Conservation (phyloP, 2,888 invertebrate genomes). For the Parnassius glacialis region DNA sequence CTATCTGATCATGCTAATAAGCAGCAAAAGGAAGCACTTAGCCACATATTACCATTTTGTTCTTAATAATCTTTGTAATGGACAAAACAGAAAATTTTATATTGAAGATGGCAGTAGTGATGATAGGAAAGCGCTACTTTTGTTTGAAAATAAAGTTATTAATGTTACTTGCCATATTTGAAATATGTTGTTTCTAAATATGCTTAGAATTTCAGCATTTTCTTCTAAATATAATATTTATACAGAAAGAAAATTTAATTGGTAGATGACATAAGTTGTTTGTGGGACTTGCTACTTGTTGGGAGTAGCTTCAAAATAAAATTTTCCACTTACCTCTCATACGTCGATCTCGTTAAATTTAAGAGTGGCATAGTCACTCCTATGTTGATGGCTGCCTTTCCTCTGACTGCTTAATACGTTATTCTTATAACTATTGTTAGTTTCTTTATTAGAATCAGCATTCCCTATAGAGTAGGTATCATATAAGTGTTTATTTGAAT, state of each 20-base stretch:
- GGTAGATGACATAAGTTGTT: too few species aligned
- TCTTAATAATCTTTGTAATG: too few species aligned
- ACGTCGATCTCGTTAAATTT: conserved; percentile 79
- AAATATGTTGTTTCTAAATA: too few species aligned
- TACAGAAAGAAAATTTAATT: too few species aligned
- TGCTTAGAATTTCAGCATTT: too few species aligned
- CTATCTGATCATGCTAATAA: conserved; percentile 1
- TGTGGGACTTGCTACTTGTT: too few species aligned
- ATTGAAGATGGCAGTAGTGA: too few species aligned
- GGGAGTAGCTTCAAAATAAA: neutral
- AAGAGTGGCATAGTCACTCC: conserved; percentile 74
- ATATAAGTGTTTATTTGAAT: conserved; percentile 79
- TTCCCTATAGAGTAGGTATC: conserved; percentile 74
- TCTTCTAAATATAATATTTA: too few species aligned
- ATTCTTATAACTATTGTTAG: conserved; percentile 64
- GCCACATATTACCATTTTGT: conserved; percentile 13
- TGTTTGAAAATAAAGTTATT: too few species aligned
- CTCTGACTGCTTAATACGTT: conserved; percentile 60
- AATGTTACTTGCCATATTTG: too few species aligned
- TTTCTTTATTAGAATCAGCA: conserved; percentile 65
- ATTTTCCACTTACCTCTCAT: conserved; percentile 64
- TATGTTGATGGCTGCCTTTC: conserved; percentile 54
- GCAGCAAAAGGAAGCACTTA: conserved; percentile 4
- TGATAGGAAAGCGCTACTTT: too few species aligned
- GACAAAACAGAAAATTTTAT: too few species aligned